phyloP scores from a whole-genome alignment of 2,113 vertebrate genomes.

The Coryphaenoides rupestris region DNA sequence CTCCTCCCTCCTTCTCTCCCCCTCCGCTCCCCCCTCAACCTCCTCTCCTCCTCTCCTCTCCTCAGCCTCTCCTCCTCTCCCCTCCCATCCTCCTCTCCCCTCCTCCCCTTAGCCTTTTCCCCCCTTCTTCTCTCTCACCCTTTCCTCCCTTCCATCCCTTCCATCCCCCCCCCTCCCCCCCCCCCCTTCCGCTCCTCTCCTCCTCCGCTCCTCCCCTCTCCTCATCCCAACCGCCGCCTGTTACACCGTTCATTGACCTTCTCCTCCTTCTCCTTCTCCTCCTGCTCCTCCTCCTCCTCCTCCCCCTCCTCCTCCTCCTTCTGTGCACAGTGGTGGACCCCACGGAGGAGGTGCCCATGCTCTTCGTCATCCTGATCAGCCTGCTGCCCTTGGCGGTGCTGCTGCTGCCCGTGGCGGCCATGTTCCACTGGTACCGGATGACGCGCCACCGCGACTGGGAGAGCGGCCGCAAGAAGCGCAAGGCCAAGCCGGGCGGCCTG shows the following conservation, averaged over 20 bases:
- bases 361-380: constrained; percentile 78
- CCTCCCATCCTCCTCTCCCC: too few species aligned
- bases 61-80: too few species aligned
- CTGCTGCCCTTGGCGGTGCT: constrained; percentile 83
- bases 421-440: constrained; percentile 62
- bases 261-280: too few species aligned
- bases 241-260: too few species aligned
- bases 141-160: too few species aligned
- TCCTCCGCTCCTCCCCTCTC: neutral
- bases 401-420: constrained; percentile 56
- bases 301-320: neutral
- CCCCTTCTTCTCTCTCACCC: too few species aligned
- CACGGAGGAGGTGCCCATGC: constrained; percentile 51
- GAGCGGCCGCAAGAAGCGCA: constrained; percentile 58
- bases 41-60: neutral
- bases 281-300: neutral
- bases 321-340: constrained; percentile 29
- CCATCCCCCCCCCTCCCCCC: too few species aligned
- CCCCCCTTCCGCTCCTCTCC: neutral
- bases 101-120: too few species aligned
- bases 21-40: neutral
- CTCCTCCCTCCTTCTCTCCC: neutral
- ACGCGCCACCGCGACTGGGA: constrained; percentile 59
- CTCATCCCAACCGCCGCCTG: neutral
- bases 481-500: constrained; percentile 54